Conservation (phyloP, 1,140 invertebrate species). For the Coelopa frigida region DNA sequence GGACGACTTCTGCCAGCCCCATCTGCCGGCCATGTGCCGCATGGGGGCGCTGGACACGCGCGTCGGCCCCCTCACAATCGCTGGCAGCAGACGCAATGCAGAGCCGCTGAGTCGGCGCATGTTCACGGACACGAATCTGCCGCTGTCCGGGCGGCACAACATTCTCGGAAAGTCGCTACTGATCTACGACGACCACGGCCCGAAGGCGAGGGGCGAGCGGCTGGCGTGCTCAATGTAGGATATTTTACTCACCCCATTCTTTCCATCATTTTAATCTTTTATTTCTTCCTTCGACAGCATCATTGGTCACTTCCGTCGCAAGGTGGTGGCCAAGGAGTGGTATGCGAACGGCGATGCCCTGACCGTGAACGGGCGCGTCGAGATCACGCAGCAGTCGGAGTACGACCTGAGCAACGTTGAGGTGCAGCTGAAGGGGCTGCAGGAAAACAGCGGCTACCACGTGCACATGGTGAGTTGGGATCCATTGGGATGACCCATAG, state of each 20-base stretch:
- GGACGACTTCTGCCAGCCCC: slow-evolving; percentile 50
- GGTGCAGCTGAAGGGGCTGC: slow-evolving; percentile 66
- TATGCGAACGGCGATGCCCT: slow-evolving; percentile 66
- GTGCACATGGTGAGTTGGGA: slow-evolving; percentile 68
- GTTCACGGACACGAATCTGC: slow-evolving; percentile 70
- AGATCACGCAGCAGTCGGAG: slow-evolving; percentile 75
- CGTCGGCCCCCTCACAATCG: slow-evolving; percentile 64
- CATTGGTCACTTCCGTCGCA: slow-evolving; percentile 63
- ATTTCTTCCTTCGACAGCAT: slow-evolving; percentile 63
- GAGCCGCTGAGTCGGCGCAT: slow-evolving; percentile 60
- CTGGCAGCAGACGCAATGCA: slow-evolving; percentile 60
- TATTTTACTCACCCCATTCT: not conserved
- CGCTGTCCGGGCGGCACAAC: slow-evolving; percentile 65
- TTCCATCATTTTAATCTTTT: slow-evolving; percentile 8
- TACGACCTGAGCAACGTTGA: slow-evolving; percentile 76
- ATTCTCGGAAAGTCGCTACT: slow-evolving; percentile 80
- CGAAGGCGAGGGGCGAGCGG: slow-evolving; percentile 75
- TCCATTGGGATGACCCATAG: not conserved
- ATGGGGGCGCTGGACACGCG: slow-evolving; percentile 63
- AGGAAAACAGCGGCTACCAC: slow-evolving; percentile 65
- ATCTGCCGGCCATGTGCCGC: slow-evolving; percentile 54
- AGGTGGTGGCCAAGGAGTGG: slow-evolving; percentile 81
- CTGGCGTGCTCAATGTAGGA: slow-evolving; percentile 78
- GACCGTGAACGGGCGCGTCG: slow-evolving; percentile 63
- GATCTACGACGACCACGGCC: slow-evolving; percentile 81